These are phyloP conservation scores for Pseudoips prasinana DNA, from an alignment of 2,888 invertebrate species.

Conservation along the genomic window DNA sequence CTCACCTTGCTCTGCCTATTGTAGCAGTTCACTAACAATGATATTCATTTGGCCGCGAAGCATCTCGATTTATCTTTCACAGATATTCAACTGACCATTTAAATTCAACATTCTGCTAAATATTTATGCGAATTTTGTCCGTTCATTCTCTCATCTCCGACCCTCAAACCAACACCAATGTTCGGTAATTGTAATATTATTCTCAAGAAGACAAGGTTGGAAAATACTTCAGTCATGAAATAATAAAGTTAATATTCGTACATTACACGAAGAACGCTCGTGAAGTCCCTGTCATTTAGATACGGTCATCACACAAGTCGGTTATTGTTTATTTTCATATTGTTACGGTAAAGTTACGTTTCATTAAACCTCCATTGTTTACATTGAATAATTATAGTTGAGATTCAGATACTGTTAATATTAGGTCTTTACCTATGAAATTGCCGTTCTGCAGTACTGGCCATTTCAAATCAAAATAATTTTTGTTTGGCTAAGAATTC, in stretches of 20 bases:
- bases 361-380: conserved; percentile 14
- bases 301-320: conserved; percentile 24
- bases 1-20: too few species aligned
- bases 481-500: too few species aligned
- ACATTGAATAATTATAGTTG: too few species aligned
- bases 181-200: conserved; percentile 24
- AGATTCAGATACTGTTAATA: too few species aligned
- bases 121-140: conserved; percentile 11
- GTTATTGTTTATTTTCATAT: conserved; percentile 19
- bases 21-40: too few species aligned
- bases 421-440: too few species aligned
- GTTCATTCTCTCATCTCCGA: conserved; percentile 20
- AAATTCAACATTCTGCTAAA: conserved; percentile 22
- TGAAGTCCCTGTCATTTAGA: conserved; percentile 27
- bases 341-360: conserved; percentile 9
- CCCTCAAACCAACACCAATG: conserved; percentile 18
- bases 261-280: conserved; percentile 22
- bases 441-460: too few species aligned
- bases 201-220: conserved; percentile 26
- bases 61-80: too few species aligned
- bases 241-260: conserved; percentile 19
- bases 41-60: too few species aligned
- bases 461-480: too few species aligned
- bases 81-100: conserved; percentile 6
- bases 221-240: conserved; percentile 8